Evolutionary conservation across 2,113 vertebrate species (phyloP), one percentile per base, ranked within the genome.

Genomic region (Nothobranchius kuhntae): DNA sequence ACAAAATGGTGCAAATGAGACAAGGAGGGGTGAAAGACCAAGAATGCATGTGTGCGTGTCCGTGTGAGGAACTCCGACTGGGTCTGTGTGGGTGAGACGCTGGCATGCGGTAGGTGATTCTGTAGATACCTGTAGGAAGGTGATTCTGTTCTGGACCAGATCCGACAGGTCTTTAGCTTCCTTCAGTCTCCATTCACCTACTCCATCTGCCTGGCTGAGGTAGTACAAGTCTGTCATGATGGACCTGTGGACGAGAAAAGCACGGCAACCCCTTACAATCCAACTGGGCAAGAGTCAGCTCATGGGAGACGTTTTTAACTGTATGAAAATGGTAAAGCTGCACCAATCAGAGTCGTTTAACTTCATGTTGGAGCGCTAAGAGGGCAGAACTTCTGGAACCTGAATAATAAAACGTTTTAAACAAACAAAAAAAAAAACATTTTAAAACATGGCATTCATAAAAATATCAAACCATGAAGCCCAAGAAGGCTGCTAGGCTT

Each of bases 201-300:
- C 95, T 87, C 98, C 96, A 76, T 99, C 97, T 65, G 95, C 95
- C 92, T 98, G 97, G 94, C 96, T 97, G 95, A 99, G 95, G 95
- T 98, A 96, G 94, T 96, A 96, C 82, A 99, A 91, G 92, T 99
- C 97, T 8, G 95, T 96, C 96, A 99, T 96, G 90, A 99, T 94
- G 77, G 96, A 98, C 88, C 98, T 99, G 71, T 56, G 70, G 44
- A 57, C 55, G 74, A 40, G 78, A 15, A 9, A 40, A 40, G 38
- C 38, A 40, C 30, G 30, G 30, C 4, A 3, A 30, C 30, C 30
- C 30, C 30, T 3, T 30, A 30, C 30, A 21, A 21, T 21, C 21
- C 21, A 21, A 21, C 21, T 21, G 21, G 21, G 21, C 21, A 3
- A 30, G 30, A 30, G 30, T 30, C 4, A 30, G 4, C 2, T 30